Base-by-base conservation (phyloP, 1,140 invertebrate species). In the Zaprionus tsacasi region DNA sequence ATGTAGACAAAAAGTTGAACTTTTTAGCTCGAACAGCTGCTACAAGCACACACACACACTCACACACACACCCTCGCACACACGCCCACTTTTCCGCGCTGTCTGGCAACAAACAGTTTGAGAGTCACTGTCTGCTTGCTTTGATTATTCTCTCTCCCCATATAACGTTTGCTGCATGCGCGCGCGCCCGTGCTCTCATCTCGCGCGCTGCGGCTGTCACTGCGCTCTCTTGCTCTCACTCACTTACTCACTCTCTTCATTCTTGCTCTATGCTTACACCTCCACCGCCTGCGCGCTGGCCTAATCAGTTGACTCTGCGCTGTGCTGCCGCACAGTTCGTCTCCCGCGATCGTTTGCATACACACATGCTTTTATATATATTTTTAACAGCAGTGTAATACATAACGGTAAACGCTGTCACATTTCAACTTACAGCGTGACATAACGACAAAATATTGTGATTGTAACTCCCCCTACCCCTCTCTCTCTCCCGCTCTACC, bases 391-490 rank as follows among this genome's bases (percentile, higher is more conserved):
- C 67, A 36, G 58, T 71, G 69, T 80, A 78, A 80, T 69, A 71
- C 60, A 52, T 65, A 80, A 76, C 66, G 69, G 66, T 70, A 74
- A 79, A 85, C 56, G 76, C 54, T 15, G 65, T 30, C 43, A 27
- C 70, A 65, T 79, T 59, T 63, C 64, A 50, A 50, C 45, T 4
- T 70, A 50, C 61, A 64, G 71, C 68, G 83, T 88, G 83, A 88
- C 83, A 86, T 88, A 88, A 88, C 83, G 77, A 77, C 58, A 61
- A 66, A 73, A 81, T 78, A 89, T 89, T 89, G 81, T 85, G 76
- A 88, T 83, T 88, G 75, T 81, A 25, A 52, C 50, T 86, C 50
- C 75, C 74, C 27, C 30, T 27, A n/a, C 17, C 13, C 6, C 40
- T 45, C n/a, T 45, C 40, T 45, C n/a, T 45, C 6, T 45, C 2